Evolutionary conservation across 2,797 vertebrate species (phyloP).

Genomic region (Hozukius guyotensis): DNA sequence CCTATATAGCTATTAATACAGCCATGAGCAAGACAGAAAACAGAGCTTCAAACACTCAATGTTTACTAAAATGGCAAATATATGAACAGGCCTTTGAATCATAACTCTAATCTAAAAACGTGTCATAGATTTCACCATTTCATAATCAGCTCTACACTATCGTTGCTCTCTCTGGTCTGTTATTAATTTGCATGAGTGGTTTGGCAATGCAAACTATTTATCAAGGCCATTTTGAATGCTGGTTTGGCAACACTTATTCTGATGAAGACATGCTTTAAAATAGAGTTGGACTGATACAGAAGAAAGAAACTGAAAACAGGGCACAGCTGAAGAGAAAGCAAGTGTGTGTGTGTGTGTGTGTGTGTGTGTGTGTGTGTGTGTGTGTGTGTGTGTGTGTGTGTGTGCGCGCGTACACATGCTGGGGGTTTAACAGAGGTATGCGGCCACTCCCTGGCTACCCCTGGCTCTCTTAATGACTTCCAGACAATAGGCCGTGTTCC

Average conservation of each 20-base stretch:
- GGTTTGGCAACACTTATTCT: neutral
- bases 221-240: neutral
- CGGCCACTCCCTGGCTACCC: conserved; percentile 79
- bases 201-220: neutral
- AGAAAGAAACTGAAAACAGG: conserved; percentile 5
- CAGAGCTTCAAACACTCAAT: neutral
- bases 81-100: neutral
- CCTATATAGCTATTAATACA: conserved; percentile 57
- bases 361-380: conserved; percentile 35
- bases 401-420: conserved; percentile 38
- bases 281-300: neutral
- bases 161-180: neutral
- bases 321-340: conserved; percentile 19
- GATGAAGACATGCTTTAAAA: neutral
- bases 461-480: conserved; percentile 84
- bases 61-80: neutral
- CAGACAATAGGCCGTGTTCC: conserved; percentile 81
- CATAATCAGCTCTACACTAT: neutral
- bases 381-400: conserved; percentile 29
- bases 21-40: conserved; percentile 16
- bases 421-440: conserved; percentile 80
- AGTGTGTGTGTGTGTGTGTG: conserved; percentile 25
- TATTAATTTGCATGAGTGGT: neutral
- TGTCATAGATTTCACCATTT: neutral
- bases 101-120: neutral